phyloP scores from a whole-genome alignment of 2,113 vertebrate genomes.

The Syrrhaptes paradoxus region DNA sequence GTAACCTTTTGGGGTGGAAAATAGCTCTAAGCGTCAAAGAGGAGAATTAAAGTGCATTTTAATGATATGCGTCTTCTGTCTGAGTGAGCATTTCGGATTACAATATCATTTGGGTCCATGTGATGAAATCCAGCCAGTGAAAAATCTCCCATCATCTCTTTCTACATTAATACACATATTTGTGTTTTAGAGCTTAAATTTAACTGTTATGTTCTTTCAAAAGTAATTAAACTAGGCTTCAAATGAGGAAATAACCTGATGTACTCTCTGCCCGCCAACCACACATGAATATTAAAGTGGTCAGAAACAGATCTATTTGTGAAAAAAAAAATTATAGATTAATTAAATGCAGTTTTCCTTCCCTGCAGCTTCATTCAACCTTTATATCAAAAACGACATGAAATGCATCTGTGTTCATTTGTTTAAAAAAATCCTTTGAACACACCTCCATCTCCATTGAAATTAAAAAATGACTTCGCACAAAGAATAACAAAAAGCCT shows the following conservation, averaged over 20 bases:
- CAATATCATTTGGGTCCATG: background rate
- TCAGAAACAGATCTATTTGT: constrained; percentile 17
- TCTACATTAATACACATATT: background rate
- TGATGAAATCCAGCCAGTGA: background rate
- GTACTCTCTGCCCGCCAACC: background rate
- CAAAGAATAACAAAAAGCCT: constrained; percentile 71
- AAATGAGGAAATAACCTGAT: background rate
- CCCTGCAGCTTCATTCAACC: constrained; percentile 67
- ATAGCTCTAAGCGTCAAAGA: constrained; percentile 17
- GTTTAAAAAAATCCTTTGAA: constrained; percentile 38
- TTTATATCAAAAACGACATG: constrained; percentile 11
- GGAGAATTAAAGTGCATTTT: constrained; percentile 33
- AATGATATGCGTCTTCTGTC: constrained; percentile 47
- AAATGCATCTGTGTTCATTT: constrained; percentile 51
- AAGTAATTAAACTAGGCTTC: constrained; percentile 1
- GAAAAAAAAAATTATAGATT: background rate
- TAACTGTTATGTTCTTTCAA: background rate
- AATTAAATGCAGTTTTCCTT: constrained; percentile 51
- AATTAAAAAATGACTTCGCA: constrained; percentile 60
- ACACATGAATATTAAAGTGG: constrained; percentile 11
- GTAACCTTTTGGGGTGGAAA: constrained; percentile 56
- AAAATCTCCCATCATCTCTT: background rate
- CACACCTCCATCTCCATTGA: constrained; percentile 57
- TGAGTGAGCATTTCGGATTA: background rate
- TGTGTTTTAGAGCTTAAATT: background rate